phyloP scores from a whole-genome alignment of 2,797 vertebrate genomes.

The Pseudomugil gertrudae region DNA sequence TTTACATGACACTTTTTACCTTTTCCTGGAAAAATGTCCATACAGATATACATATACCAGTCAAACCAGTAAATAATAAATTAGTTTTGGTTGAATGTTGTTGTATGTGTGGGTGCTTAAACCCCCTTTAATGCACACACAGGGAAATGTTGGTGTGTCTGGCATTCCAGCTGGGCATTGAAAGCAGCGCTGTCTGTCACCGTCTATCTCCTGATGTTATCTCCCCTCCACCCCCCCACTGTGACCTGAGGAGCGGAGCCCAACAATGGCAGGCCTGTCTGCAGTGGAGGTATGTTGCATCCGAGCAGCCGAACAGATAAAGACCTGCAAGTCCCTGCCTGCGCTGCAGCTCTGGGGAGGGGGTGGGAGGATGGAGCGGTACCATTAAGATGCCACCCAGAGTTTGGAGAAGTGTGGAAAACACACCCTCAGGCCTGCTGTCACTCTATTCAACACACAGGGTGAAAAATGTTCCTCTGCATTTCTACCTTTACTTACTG shows the following conservation, averaged over 20 bases:
- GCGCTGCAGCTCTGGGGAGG: constrained; percentile 24
- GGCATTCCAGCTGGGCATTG: constrained; percentile 58
- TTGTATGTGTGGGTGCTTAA: not conserved
- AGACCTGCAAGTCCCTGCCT: constrained; percentile 72
- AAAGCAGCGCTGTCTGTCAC: constrained; percentile 56
- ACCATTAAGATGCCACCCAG: constrained; percentile 79
- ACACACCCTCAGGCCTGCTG: constrained; percentile 52
- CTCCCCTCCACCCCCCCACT: constrained; percentile 29
- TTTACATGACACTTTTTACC: too few relatives aligned
- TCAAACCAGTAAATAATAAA: too few relatives aligned
- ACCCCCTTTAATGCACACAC: not conserved
- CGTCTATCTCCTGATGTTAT: constrained; percentile 66
- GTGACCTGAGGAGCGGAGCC: constrained; percentile 54
- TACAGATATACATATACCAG: too few relatives aligned
- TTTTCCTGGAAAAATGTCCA: too few relatives aligned
- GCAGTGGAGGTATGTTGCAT: constrained; percentile 62
- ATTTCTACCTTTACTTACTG: constrained; percentile 40
- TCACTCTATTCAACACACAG: constrained; percentile 58
- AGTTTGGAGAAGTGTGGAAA: constrained; percentile 48
- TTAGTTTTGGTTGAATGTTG: not conserved
- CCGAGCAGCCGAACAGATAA: constrained; percentile 67
- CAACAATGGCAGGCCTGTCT: constrained; percentile 78
- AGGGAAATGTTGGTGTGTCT: not conserved
- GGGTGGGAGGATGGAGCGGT: constrained; percentile 7
- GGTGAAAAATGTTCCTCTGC: constrained; percentile 53